Evolutionary conservation across 2,113 vertebrate species (phyloP).

Genomic region (Miniopterus natalensis): DNA sequence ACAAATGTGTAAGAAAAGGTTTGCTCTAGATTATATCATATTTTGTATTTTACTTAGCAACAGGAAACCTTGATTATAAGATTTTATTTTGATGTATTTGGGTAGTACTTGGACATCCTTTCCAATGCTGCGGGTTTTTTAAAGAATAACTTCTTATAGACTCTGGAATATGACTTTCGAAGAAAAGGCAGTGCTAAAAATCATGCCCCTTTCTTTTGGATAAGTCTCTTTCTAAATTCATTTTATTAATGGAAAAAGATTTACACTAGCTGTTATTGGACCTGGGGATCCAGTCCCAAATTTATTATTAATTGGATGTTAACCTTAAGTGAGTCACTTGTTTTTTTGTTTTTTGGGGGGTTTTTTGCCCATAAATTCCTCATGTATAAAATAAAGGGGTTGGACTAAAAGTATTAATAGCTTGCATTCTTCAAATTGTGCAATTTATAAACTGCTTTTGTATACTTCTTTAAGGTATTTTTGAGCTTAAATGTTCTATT

Average conservation of each 20-base stretch:
- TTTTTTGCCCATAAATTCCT: not conserved
- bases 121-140: not conserved
- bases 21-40: not conserved
- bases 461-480: not conserved
- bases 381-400: not conserved
- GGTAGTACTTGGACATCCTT: not conserved
- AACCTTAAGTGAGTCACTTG: not conserved
- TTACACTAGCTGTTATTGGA: not conserved
- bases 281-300: not conserved
- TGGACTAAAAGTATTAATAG: not conserved
- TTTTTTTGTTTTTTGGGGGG: not conserved
- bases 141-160: not conserved
- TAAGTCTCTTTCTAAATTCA: not conserved
- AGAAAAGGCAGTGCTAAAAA: not conserved
- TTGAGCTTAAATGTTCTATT: not conserved
- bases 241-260: slow-evolving; percentile 9
- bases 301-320: not conserved
- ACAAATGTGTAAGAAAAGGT: not conserved
- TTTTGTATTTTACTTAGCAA: not conserved
- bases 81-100: not conserved
- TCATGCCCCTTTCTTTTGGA: not conserved
- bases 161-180: not conserved
- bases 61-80: not conserved
- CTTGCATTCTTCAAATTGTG: not conserved
- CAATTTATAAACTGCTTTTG: not conserved